Percentiles rank a stretch among this genome's conserved stretches.
These are phyloP conservation scores for Xylophagus ater DNA, from an alignment of 2,888 invertebrate species.

Conservation along the genomic window DNA sequence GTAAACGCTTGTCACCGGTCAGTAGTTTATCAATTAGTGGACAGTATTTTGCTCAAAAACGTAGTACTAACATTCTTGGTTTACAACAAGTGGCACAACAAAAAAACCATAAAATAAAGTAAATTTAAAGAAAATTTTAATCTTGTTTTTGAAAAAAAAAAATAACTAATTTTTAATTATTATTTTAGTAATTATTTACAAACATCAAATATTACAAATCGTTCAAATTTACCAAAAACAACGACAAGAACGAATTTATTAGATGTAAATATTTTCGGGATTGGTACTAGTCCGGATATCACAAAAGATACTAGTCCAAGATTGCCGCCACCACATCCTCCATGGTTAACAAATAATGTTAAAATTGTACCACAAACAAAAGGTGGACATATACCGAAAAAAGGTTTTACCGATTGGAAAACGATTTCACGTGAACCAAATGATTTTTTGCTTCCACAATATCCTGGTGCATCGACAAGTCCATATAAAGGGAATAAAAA, in stretches of 20 bases:
- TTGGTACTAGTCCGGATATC: constrained; percentile 10
- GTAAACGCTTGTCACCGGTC: constrained; percentile 16
- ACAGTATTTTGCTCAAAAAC: constrained; percentile 18
- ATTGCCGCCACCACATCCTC: constrained; percentile 16
- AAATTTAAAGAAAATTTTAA: too few relatives aligned
- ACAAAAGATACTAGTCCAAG: constrained; percentile 18
- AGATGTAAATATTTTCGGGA: constrained; percentile 13
- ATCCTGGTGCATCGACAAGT: constrained; percentile 17
- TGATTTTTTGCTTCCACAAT: constrained; percentile 20
- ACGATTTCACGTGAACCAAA: constrained; percentile 14
- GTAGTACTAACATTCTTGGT: constrained; percentile 16
- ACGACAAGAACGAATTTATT: constrained; percentile 10
- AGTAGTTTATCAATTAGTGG: constrained; percentile 10
- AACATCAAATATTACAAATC: constrained; percentile 6
- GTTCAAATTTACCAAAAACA: constrained; percentile 11
- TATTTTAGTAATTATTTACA: constrained; percentile 8
- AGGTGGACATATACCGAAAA: constrained; percentile 13
- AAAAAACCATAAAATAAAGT: constrained; percentile 2
- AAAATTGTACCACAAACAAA: constrained; percentile 13
- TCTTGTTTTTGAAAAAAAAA: too few relatives aligned
- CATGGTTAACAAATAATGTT: constrained; percentile 16
- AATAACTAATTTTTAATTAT: too few relatives aligned
- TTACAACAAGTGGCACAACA: constrained; percentile 15
- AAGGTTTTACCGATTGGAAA: constrained; percentile 19
- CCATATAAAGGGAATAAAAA: constrained; percentile 19